Conservation (phyloP, 2,113 vertebrate species). For the Pachycephala philippinensis region DNA sequence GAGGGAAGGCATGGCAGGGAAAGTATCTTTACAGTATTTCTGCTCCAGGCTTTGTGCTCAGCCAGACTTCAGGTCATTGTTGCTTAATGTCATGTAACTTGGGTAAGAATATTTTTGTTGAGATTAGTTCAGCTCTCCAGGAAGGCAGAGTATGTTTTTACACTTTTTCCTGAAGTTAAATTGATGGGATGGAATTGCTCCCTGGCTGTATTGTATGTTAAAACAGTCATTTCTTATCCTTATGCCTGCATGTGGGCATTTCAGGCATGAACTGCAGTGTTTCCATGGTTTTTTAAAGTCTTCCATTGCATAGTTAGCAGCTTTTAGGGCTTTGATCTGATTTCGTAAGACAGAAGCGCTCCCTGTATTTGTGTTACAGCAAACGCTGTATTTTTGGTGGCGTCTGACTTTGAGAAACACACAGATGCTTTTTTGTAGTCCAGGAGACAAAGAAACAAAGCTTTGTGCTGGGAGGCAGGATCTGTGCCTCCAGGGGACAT, state of each 20-base stretch:
- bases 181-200: background rate
- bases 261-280: background rate
- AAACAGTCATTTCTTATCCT: background rate
- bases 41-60: background rate
- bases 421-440: slow-evolving; percentile 61
- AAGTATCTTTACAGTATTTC: background rate
- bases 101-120: background rate
- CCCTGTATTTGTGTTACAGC: slow-evolving; percentile 31
- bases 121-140: background rate
- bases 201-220: background rate
- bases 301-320: slow-evolving; percentile 28
- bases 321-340: slow-evolving; percentile 35
- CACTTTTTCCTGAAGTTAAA: background rate
- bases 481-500: background rate
- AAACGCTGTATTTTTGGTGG: slow-evolving; percentile 27
- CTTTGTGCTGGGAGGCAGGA: slow-evolving; percentile 41
- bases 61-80: background rate
- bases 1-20: background rate
- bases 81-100: background rate
- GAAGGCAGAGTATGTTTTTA: background rate
- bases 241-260: background rate
- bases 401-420: slow-evolving; percentile 42
- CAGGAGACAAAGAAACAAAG: slow-evolving; percentile 50
- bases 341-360: background rate
- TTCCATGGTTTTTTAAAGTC: slow-evolving; percentile 38